These are phyloP conservation scores for Phymanthus crucifer DNA, from an alignment of 92 coral and sea anemone genomes.

Conservation along the genomic window DNA sequence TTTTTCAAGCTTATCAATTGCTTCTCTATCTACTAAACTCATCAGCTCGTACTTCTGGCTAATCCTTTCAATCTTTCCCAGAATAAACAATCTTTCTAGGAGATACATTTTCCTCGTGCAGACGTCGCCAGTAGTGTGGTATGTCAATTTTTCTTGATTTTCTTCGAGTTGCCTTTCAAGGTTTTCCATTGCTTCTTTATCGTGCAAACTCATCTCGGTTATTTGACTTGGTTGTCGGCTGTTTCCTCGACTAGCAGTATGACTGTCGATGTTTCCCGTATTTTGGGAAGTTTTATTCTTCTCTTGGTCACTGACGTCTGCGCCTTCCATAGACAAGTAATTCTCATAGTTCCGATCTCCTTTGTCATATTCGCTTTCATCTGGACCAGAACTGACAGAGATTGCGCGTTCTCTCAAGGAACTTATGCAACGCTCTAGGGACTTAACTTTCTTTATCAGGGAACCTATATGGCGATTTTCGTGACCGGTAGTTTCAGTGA, in stretches of 20 bases:
- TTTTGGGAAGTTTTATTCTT: neutral
- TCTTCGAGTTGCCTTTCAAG: slow-evolving; percentile 14
- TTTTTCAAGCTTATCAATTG: neutral
- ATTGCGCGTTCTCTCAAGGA: neutral
- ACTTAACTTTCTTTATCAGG: neutral
- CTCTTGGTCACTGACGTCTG: neutral
- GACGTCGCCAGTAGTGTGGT: neutral
- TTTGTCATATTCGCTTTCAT: slow-evolving; percentile 15
- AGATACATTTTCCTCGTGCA: neutral
- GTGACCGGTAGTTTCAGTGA: neutral
- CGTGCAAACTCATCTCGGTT: neutral
- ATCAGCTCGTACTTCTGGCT: neutral
- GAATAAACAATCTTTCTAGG: neutral
- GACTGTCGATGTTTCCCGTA: neutral
- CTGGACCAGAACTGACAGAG: neutral
- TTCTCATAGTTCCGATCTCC: slow-evolving; percentile 23
- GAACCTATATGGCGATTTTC: neutral
- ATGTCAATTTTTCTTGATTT: neutral
- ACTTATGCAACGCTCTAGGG: neutral
- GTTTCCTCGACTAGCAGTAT: neutral
- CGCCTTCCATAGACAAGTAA: neutral
- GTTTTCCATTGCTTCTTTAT: neutral
- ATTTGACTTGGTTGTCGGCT: neutral
- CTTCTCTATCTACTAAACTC: neutral
- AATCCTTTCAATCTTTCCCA: neutral